Percentiles rank a stretch among this genome's conserved stretches.
These are phyloP conservation scores for Vireo altiloquus DNA, from an alignment of 2,113 vertebrate genomes.

Conservation along the genomic window DNA sequence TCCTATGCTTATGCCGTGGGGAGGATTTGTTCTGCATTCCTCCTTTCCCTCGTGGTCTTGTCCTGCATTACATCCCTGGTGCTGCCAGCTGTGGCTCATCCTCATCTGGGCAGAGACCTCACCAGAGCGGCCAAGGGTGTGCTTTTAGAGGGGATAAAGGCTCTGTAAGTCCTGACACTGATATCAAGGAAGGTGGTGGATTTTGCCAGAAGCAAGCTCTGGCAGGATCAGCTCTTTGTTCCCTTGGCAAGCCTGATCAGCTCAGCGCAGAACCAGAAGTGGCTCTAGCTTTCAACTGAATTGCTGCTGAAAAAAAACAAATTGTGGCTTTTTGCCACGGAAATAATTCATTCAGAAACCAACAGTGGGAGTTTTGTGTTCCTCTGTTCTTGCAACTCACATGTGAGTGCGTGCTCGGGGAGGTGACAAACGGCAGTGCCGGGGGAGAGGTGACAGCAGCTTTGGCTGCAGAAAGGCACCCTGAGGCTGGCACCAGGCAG, in stretches of 20 bases:
- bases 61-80: background rate
- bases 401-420: accelerated
- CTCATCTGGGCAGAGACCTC: background rate
- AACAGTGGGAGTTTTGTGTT: background rate
- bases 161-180: background rate
- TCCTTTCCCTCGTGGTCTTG: background rate
- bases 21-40: background rate
- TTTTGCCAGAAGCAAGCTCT: background rate
- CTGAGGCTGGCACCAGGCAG: background rate
- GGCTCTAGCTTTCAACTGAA: background rate
- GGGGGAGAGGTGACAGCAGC: background rate
- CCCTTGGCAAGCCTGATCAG: background rate
- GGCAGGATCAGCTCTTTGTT: background rate
- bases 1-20: accelerated
- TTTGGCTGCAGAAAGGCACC: background rate
- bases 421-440: accelerated
- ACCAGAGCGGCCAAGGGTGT: background rate
- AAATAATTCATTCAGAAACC: background rate
- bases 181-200: too few species aligned
- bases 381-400: background rate
- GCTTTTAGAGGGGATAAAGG: background rate
- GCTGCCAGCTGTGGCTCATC: accelerated
- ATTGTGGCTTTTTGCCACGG: background rate
- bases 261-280: background rate
- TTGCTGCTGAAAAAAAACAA: background rate